Base-by-base conservation (phyloP, 2,797 vertebrate species). In the Chelon labrosus region DNA sequence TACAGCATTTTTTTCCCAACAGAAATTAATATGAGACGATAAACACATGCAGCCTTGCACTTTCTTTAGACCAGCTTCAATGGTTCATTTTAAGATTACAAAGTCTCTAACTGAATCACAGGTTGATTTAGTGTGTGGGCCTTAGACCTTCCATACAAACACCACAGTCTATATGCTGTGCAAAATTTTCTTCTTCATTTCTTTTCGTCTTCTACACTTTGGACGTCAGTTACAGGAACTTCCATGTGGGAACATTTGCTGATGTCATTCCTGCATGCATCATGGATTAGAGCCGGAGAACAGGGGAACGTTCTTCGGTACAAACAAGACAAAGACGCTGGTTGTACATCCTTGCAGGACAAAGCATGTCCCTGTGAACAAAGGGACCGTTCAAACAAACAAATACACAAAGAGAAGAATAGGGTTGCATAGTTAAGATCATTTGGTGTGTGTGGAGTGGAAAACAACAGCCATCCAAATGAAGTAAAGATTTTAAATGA, bases 1-100 rank as follows among this genome's bases (percentile, higher is more conserved):
- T 85, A 77, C 77, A 71, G 70, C 72, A 70, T 61, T 82, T 56
- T 57, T 35, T 22, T 62, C 37, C 55, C 66, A 6, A 0, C 7
- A 70, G 65, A 78, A 78, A 73, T 88, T 87, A 80, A 85, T 86
- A 79, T 38, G 59, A 84, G 49, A 52, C 53, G 79, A 77, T 81
- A 76, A 73, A 72, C 82, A 84, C 63, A 85, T 70, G 44, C 73
- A 59, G 52, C 80, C 89, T 78, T 70, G 64, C 52, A 63, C 75
- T 77, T 72, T 62, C 17, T 74, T 70, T 22, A 66, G 44, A 65
- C 65, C 27, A 50, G 62, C 63, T 85, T 69, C 44, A 57, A 75
- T 65, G 54, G 73, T 86, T 85, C 69, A 83, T 86, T 8, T 70
- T 14, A 19, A 64, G 56, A 82, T 82, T 16, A 77, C n/a, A 41